These are phyloP conservation scores for Drosophila pseudotakahashii DNA, from an alignment of 2,888 invertebrate genomes.

Conservation along the genomic window DNA sequence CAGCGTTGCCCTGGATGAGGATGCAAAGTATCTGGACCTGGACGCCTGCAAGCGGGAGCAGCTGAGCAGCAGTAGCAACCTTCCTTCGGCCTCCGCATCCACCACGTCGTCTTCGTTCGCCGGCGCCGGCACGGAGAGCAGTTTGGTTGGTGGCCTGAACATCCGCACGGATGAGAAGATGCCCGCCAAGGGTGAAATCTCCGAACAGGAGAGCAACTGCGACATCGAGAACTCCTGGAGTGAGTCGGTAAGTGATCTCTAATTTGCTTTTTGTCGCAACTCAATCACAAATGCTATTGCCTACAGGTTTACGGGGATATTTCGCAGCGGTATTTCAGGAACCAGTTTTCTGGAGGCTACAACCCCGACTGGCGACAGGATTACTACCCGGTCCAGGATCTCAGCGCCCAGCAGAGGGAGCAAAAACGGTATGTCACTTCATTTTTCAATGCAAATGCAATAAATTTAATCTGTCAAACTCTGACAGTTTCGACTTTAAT, in stretches of 20 bases:
- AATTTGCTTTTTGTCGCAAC: background rate
- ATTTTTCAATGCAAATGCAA: no score
- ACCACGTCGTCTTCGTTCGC: slow-evolving; percentile 81
- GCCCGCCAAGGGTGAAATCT: slow-evolving; percentile 94
- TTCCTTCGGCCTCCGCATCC: slow-evolving; percentile 68
- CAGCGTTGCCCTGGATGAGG: slow-evolving; percentile 77
- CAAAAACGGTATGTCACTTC: slow-evolving; percentile 80
- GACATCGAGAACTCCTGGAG: slow-evolving; percentile 91
- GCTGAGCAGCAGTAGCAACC: slow-evolving; percentile 67
- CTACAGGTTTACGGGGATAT: slow-evolving; percentile 82
- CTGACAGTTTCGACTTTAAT: slow-evolving; percentile 62
- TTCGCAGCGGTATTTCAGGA: slow-evolving; percentile 81
- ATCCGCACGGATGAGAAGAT: slow-evolving; percentile 94
- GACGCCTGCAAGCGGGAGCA: slow-evolving; percentile 82
- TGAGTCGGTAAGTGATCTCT: slow-evolving; percentile 85
- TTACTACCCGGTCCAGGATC: slow-evolving; percentile 81
- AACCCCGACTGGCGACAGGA: slow-evolving; percentile 82
- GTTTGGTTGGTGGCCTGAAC: slow-evolving; percentile 85
- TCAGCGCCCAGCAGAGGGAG: slow-evolving; percentile 74
- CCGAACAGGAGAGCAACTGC: slow-evolving; percentile 94
- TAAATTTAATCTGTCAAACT: no score
- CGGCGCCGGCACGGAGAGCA: slow-evolving; percentile 83
- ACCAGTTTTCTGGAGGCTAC: slow-evolving; percentile 75
- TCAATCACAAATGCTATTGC: background rate
- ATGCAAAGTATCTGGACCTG: slow-evolving; percentile 83